Conservation (phyloP, 2,113 vertebrate species). For the Rallus limicola region DNA sequence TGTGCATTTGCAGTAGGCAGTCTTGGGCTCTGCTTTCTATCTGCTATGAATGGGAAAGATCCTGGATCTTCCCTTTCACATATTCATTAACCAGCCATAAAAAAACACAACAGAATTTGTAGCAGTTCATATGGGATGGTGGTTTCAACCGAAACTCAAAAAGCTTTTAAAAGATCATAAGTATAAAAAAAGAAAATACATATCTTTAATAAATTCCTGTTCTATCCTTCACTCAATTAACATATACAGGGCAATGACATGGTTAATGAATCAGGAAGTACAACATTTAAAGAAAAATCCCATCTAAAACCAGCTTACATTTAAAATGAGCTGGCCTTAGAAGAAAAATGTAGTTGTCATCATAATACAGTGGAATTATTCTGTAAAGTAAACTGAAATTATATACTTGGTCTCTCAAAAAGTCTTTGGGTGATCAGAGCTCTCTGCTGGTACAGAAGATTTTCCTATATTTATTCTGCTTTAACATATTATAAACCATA, state of each 20-base stretch:
- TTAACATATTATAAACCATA: not conserved
- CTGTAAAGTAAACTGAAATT: not conserved
- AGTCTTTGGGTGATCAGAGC: not conserved
- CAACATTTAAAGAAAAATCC: not conserved
- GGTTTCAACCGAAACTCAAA: not conserved
- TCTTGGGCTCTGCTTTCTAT: not conserved
- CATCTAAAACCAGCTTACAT: not conserved
- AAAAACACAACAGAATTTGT: not conserved
- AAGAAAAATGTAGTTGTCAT: not conserved
- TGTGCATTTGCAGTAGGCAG: not conserved
- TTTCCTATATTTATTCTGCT: not conserved
- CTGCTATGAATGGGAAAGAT: not conserved
- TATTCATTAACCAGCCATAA: not conserved
- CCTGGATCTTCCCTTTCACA: not conserved
- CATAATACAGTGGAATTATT: not conserved
- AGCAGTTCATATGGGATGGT: not conserved
- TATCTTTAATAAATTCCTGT: not conserved
- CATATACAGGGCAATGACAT: not conserved
- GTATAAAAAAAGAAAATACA: not conserved
- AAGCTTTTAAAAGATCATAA: not conserved
- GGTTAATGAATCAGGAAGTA: not conserved
- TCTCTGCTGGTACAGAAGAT: not conserved
- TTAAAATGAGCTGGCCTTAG: not conserved
- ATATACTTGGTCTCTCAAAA: not conserved
- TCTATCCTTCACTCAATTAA: not conserved